Percentiles rank a stretch among this genome's conserved stretches.
These are phyloP conservation scores for Sebastes cheni DNA, from an alignment of 2,797 vertebrate species.

Conservation along the genomic window DNA sequence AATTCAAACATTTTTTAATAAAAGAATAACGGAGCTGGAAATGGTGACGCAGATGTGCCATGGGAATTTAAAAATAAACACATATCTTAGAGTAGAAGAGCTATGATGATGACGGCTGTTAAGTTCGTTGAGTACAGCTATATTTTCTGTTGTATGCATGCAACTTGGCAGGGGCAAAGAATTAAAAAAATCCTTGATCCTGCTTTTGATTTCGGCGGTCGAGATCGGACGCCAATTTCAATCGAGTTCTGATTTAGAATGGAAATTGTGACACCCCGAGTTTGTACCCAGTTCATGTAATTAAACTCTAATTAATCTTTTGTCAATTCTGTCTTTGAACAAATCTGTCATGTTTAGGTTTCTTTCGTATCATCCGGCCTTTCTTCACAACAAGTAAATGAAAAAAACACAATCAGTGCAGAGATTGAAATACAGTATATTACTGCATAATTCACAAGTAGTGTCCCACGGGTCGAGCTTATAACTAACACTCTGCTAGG, in stretches of 20 bases:
- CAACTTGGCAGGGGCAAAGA: fast-evolving
- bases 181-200: no score
- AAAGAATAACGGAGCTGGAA: no score
- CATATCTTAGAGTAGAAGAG: no score
- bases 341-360: not conserved
- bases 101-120: no score
- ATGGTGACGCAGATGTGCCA: no score
- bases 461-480: not conserved
- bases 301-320: not conserved
- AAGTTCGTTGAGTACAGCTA: fast-evolving
- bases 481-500: not conserved
- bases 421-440: not conserved
- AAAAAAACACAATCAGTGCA: not conserved
- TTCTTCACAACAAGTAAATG: not conserved
- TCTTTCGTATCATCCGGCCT: not conserved
- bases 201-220: no score
- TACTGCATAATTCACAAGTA: conserved; percentile 5
- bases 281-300: not conserved
- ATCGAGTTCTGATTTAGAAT: no score
- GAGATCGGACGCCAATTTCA: no score
- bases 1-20: no score
- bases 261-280: no score
- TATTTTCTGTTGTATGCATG: no score
- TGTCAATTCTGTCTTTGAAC: not conserved
- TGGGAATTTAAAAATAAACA: no score